These are phyloP conservation scores for Champsocephalus esox DNA, from an alignment of 2,797 vertebrate species.

Conservation along the genomic window DNA sequence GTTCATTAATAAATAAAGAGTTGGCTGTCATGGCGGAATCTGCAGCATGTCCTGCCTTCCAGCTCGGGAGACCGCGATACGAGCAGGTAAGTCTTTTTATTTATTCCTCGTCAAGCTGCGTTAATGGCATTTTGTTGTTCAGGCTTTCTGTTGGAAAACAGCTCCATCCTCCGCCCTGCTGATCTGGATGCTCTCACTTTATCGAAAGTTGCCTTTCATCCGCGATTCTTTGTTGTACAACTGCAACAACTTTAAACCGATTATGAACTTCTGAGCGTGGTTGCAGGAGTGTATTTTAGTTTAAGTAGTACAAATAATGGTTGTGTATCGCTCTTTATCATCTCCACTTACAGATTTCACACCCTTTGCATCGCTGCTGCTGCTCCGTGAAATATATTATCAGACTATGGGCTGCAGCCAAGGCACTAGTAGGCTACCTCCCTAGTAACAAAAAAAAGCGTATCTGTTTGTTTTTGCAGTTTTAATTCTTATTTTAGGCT, in stretches of 20 bases:
- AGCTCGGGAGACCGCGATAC: constrained; percentile 91
- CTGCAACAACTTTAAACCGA: constrained; percentile 25
- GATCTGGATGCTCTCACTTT: constrained; percentile 35
- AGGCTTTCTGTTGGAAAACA: constrained; percentile 52
- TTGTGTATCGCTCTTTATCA: constrained; percentile 16
- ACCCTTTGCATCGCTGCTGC: not conserved
- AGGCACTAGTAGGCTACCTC: not conserved
- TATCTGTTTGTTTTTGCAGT: not conserved
- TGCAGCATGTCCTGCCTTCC: constrained; percentile 87
- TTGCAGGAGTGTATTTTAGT: not conserved
- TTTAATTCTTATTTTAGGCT: not conserved
- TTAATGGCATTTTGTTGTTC: constrained; percentile 51
- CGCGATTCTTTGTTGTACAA: constrained; percentile 5
- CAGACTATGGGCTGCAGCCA: constrained; percentile 21
- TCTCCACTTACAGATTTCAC: constrained; percentile 12
- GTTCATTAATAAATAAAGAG: constrained; percentile 79
- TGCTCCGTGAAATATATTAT: constrained; percentile 11
- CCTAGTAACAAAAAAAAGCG: no score
- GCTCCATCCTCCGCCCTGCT: constrained; percentile 20
- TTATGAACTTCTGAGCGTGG: constrained; percentile 13
- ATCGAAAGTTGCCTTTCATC: constrained; percentile 62
- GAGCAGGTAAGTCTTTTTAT: constrained; percentile 86
- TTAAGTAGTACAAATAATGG: accelerated
- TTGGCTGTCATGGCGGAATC: constrained; percentile 85
- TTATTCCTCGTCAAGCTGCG: not conserved